phyloP scores from a whole-genome alignment of 2,113 vertebrate genomes.

The Myrmophylax atrothorax region DNA sequence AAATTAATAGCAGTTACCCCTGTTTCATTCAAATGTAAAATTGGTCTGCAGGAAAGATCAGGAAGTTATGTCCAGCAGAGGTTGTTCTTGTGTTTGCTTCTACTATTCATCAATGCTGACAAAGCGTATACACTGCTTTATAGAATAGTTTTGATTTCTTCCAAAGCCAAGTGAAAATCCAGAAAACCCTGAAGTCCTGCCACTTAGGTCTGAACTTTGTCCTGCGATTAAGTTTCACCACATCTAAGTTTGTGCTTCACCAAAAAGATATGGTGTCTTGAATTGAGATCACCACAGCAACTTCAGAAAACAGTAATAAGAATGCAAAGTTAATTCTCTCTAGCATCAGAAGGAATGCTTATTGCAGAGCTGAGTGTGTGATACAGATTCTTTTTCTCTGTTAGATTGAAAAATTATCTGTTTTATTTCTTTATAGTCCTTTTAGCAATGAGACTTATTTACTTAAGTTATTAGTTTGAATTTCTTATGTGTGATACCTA shows the following conservation, averaged over 20 bases:
- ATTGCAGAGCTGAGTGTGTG: neutral
- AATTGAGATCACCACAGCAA: neutral
- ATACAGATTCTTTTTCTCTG: neutral
- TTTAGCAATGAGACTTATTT: neutral
- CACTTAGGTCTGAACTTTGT: neutral
- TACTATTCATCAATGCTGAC: fast-evolving
- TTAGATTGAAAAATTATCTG: neutral
- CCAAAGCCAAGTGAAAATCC: neutral
- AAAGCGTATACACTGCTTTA: neutral
- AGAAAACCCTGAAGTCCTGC: neutral
- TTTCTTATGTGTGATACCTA: neutral
- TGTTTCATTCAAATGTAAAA: neutral
- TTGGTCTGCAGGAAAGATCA: neutral
- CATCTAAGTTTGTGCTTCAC: neutral
- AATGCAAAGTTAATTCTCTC: neutral
- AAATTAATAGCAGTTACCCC: neutral
- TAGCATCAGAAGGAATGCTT: neutral
- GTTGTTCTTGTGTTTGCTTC: neutral
- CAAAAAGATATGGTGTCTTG: neutral
- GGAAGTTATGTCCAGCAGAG: neutral
- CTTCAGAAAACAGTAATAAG: neutral
- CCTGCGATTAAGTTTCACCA: neutral
- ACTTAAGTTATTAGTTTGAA: neutral
- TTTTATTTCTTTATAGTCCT: neutral
- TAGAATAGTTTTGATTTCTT: neutral